Conservation (phyloP, 2,113 vertebrate genomes). For the Numida meleagris region DNA sequence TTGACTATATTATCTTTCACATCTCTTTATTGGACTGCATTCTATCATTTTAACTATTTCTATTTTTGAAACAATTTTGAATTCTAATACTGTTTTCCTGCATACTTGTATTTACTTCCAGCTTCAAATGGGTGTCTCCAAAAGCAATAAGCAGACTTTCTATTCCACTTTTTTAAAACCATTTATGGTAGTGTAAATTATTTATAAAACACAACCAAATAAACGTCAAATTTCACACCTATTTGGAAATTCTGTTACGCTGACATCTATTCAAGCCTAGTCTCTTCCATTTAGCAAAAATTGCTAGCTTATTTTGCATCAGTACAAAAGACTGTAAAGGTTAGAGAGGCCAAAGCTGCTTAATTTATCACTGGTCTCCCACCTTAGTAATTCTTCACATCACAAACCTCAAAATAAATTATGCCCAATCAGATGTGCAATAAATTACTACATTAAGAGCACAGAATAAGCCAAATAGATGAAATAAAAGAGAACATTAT, state of each 20-base stretch:
- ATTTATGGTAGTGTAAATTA: background rate
- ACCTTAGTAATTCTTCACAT: background rate
- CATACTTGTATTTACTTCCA: background rate
- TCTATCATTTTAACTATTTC: background rate
- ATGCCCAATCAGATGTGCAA: background rate
- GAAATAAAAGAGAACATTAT: background rate
- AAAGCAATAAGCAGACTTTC: background rate
- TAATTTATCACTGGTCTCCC: background rate
- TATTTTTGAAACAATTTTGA: background rate
- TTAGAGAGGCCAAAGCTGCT: background rate
- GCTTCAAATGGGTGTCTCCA: background rate
- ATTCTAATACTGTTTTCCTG: background rate
- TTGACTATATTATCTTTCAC: background rate
- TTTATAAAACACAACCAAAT: background rate
- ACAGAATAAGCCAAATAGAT: background rate
- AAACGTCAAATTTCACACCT: background rate
- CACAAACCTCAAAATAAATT: background rate
- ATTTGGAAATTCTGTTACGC: background rate
- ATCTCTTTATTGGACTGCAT: background rate
- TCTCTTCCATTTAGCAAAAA: background rate
- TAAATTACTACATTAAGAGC: background rate
- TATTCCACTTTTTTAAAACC: background rate
- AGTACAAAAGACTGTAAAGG: background rate
- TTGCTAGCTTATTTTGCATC: background rate
- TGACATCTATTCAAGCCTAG: background rate